These are phyloP conservation scores for Anodontia alba DNA, from an alignment of 2,888 invertebrate genomes.

Conservation along the genomic window DNA sequence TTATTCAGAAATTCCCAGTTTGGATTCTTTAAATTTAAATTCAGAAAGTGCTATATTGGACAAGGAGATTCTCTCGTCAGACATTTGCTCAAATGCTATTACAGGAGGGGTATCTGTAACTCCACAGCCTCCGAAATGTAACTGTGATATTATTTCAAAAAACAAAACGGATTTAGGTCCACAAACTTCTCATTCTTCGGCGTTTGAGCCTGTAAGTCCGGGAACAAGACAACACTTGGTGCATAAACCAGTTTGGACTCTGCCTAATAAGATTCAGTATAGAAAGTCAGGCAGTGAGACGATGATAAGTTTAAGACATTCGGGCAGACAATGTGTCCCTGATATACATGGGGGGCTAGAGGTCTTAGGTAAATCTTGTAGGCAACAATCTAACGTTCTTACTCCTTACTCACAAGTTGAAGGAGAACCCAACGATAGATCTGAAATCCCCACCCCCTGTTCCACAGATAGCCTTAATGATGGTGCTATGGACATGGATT, in stretches of 20 bases:
- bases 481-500: not conserved
- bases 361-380: conserved; percentile 59
- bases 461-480: conserved; percentile 3
- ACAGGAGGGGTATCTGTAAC: not conserved
- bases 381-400: conserved; percentile 26
- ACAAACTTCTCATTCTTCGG: not conserved
- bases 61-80: not conserved
- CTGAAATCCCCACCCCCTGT: conserved; percentile 26
- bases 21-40: not conserved
- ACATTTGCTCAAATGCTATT: conserved; percentile 2
- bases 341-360: conserved; percentile 51
- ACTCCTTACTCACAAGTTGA: conserved; percentile 14
- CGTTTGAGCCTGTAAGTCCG: not conserved
- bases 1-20: not conserved
- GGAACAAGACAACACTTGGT: not conserved
- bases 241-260: conserved; percentile 11
- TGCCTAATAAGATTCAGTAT: conserved; percentile 33
- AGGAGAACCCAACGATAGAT: not conserved
- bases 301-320: conserved; percentile 51
- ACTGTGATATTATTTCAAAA: conserved; percentile 12
- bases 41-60: not conserved
- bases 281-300: conserved; percentile 58
- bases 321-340: conserved; percentile 35
- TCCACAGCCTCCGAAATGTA: not conserved
- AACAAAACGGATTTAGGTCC: not conserved